phyloP scores from a whole-genome alignment of 2,888 invertebrate species.

The Trichopoda pennipes region DNA sequence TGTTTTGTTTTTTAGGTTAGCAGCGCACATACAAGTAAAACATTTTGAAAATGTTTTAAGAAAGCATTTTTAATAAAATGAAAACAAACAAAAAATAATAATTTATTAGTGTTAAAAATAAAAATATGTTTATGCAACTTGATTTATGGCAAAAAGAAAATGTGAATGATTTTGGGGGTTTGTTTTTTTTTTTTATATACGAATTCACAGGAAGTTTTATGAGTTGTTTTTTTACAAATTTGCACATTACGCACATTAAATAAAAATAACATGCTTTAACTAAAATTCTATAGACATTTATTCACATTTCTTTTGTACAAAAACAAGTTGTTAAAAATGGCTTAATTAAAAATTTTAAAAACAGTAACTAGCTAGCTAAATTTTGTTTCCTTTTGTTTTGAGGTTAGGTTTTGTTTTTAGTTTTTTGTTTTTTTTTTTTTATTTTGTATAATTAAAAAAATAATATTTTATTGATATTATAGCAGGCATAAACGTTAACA shows the following conservation, averaged over 20 bases:
- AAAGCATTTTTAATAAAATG: constrained; percentile 43
- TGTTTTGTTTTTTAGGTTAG: constrained; percentile 34
- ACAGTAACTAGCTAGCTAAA: constrained; percentile 74
- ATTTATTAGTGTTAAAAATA: constrained; percentile 34
- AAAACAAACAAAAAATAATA: constrained; percentile 42
- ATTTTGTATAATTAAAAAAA: constrained; percentile 6
- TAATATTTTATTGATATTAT: constrained; percentile 41
- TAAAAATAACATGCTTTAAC: constrained; percentile 46
- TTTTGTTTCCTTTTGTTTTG: constrained; percentile 55
- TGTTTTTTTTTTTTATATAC: background rate
- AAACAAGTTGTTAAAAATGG: constrained; percentile 60
- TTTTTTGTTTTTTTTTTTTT: constrained; percentile 12
- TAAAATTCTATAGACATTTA: constrained; percentile 67
- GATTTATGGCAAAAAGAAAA: constrained; percentile 56
- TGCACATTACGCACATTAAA: constrained; percentile 6
- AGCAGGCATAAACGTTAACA: constrained; percentile 59
- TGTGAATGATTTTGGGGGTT: constrained; percentile 51
- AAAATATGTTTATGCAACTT: constrained; percentile 44
- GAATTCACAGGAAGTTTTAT: constrained; percentile 23
- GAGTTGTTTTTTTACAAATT: constrained; percentile 13
- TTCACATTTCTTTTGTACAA: constrained; percentile 74
- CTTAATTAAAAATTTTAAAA: constrained; percentile 62
- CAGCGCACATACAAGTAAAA: constrained; percentile 48
- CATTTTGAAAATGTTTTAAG: constrained; percentile 53
- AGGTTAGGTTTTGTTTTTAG: constrained; percentile 74